Base-by-base conservation (phyloP, 2,888 invertebrate species). In the Venusia cambrica region DNA sequence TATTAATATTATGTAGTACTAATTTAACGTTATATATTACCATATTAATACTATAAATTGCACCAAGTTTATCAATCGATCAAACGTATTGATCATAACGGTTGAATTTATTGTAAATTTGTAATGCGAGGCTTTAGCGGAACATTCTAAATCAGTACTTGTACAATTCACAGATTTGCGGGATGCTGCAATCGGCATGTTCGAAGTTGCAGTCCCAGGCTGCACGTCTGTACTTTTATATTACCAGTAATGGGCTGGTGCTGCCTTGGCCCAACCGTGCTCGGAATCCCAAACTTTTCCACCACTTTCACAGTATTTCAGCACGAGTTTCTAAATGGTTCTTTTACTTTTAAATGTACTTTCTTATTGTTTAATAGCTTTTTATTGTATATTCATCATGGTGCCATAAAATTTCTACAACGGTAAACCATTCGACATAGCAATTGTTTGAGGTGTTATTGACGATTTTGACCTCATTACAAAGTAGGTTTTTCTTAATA, bases 281-380 rank as follows among this genome's bases (percentile, higher is more conserved):
- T 10, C 14, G 27, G 44, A 42, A 45, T 50, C 24, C 20, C 9
- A 21, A 40, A 44, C 42, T 38, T 46, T 43, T 38, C 27, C 30
- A 43, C 37, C 10, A 36, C 20, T 30, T 43, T 45, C 43, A 33
- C 33, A 34, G 19, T 13, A 31, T 31, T 35, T 32, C 38, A 36
- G 35, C 20, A 31, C 31, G 38, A 45, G 38, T 48, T 45, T 45
- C 32, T 38, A 41, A 48, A 41, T 41, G 36, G 29, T 41, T 45
- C 19, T n/a, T 35, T 22, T 32, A 16, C 40, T 31, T 21, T n/a
- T 10, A 20, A n/a, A n/a, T n/a, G n/a, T 17, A 33, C 20, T 24
- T 33, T 31, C 15, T 10, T 6, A 7, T n/a, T 9, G 22, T n/a
- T 14, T 21, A 40, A 31, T 28, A 35, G 24, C 31, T 35, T 9